These are phyloP conservation scores for Eurytoma californica DNA, from an alignment of 2,888 invertebrate species.

Conservation along the genomic window DNA sequence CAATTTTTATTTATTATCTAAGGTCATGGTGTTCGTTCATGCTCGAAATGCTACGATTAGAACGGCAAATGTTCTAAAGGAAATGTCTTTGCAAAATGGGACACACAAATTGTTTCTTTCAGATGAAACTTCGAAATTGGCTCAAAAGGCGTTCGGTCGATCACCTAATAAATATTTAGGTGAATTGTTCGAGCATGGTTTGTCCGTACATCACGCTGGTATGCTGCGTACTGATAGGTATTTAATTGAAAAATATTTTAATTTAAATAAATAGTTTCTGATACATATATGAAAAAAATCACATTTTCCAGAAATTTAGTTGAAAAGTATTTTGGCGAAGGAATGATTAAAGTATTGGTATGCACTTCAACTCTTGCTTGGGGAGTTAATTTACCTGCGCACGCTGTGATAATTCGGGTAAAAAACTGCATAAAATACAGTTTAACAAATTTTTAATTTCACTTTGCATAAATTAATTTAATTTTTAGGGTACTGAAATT, in stretches of 20 bases:
- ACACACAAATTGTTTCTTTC: slow-evolving; percentile 84
- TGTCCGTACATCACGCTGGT: slow-evolving; percentile 98
- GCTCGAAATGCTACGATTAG: slow-evolving; percentile 96
- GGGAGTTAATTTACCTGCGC: slow-evolving; percentile 99
- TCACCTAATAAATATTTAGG: slow-evolving; percentile 88
- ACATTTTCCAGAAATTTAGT: slow-evolving; percentile 81
- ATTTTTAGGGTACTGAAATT: slow-evolving; percentile 91
- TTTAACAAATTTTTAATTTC: neutral
- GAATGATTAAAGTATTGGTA: slow-evolving; percentile 90
- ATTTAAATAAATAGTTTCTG: neutral
- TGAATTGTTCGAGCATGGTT: slow-evolving; percentile 90
- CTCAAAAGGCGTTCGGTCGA: slow-evolving; percentile 82
- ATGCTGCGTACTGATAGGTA: slow-evolving; percentile 91
- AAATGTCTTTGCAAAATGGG: slow-evolving; percentile 86
- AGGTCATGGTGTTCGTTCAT: slow-evolving; percentile 98
- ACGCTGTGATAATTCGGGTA: slow-evolving; percentile 96
- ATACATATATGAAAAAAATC: neutral
- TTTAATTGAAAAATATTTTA: slow-evolving; percentile 34
- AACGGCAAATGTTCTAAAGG: slow-evolving; percentile 89
- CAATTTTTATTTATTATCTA: slow-evolving; percentile 37
- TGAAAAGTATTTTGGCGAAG: slow-evolving; percentile 93
- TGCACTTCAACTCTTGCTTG: slow-evolving; percentile 99
- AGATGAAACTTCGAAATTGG: slow-evolving; percentile 81
- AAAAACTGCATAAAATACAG: slow-evolving; percentile 57
- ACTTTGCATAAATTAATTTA: slow-evolving; percentile 22